Conservation (phyloP, 2,888 invertebrate species). For the Syrphus vitripennis region DNA sequence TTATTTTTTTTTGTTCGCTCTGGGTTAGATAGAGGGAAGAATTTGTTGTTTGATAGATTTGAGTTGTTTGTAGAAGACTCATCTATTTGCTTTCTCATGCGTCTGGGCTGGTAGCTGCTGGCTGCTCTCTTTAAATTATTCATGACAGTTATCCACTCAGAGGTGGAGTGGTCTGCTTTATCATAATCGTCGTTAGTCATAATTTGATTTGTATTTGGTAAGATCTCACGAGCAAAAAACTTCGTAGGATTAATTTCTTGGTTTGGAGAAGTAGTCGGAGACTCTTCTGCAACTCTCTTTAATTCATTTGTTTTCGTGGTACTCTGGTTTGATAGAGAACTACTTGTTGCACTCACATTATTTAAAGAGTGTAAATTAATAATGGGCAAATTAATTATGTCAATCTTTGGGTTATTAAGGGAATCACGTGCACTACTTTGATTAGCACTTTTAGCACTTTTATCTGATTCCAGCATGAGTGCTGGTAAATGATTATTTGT, state of each 20-base stretch:
- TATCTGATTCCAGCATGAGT: not conserved
- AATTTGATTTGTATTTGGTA: not conserved
- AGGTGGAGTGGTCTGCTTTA: not conserved
- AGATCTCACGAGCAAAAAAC: not conserved
- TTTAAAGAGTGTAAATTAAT: not conserved
- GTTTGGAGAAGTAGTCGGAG: not conserved
- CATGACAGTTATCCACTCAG: slow-evolving; percentile 8
- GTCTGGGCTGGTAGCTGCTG: not conserved
- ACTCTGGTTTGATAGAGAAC: not conserved
- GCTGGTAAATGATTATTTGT: not conserved
- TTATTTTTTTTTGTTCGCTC: not conserved
- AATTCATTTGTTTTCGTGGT: not conserved
- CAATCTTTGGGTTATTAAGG: not conserved
- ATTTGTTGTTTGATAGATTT: slow-evolving; percentile 10
- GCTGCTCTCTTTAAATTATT: not conserved
- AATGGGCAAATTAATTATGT: not conserved
- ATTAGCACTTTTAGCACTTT: not conserved
- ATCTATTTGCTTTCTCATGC: not conserved
- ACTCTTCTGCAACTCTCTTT: not conserved
- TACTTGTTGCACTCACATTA: not conserved
- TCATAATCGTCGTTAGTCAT: not conserved
- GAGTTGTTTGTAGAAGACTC: not conserved
- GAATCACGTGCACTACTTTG: not conserved
- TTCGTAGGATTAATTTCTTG: not conserved
- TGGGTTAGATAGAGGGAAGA: not conserved